Conservation (phyloP, 1,140 invertebrate species). For the Sminthurides bifidus region DNA sequence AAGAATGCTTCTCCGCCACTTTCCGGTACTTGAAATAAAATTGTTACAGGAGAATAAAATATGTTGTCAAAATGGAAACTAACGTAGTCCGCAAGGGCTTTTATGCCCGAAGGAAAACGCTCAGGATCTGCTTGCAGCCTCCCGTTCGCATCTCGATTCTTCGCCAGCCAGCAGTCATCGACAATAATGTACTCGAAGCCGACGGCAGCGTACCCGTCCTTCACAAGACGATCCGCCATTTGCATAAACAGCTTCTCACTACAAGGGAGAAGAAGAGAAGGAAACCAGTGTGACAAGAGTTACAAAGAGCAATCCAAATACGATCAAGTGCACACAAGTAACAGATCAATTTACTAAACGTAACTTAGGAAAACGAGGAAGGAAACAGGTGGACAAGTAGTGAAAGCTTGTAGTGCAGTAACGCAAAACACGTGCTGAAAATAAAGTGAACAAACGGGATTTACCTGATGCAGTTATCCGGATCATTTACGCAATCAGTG, state of each 20-base stretch:
- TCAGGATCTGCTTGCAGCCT: constrained; percentile 71
- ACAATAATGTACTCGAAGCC: constrained; percentile 91
- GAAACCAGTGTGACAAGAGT: background rate
- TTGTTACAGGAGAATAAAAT: background rate
- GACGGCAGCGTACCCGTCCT: constrained; percentile 72
- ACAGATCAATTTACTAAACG: background rate
- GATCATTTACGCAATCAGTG: constrained; percentile 82
- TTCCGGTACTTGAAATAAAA: background rate
- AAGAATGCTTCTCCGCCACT: background rate
- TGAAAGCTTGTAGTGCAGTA: too few species aligned
- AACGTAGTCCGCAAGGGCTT: constrained; percentile 80
- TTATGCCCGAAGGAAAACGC: constrained; percentile 85
- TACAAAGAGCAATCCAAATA: background rate
- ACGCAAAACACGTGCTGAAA: too few species aligned
- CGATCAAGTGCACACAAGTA: background rate
- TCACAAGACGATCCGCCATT: constrained; percentile 79
- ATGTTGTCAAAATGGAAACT: constrained; percentile 38
- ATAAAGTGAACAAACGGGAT: background rate
- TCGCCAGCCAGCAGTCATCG: constrained; percentile 90
- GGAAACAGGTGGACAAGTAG: too few species aligned
- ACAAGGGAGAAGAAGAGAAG: constrained; percentile 35
- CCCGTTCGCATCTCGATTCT: constrained; percentile 58
- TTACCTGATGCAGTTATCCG: constrained; percentile 85
- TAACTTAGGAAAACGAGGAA: background rate
- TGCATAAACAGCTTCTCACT: constrained; percentile 84